Conservation (phyloP, 2,113 vertebrate species). For the Porphyrio hochstetteri region DNA sequence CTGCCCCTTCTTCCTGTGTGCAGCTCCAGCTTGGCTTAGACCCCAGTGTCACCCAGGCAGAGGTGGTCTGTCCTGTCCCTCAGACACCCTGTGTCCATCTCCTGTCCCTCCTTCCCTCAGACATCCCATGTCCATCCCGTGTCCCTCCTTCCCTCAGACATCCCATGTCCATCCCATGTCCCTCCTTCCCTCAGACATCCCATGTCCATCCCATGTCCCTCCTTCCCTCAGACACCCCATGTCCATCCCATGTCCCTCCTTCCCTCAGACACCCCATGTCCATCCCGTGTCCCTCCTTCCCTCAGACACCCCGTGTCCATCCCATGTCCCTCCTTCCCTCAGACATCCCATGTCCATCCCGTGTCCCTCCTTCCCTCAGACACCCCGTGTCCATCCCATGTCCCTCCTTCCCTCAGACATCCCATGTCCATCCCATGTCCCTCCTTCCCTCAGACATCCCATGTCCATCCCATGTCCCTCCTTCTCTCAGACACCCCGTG, state of each 20-base stretch:
- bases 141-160: too few relatives aligned
- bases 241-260: not conserved
- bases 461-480: not conserved
- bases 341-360: too few relatives aligned
- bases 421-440: too few relatives aligned
- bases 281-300: not conserved
- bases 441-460: too few relatives aligned
- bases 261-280: not conserved
- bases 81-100: not conserved
- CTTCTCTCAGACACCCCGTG: fast-evolving
- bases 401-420: not conserved
- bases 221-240: too few relatives aligned
- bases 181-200: not conserved
- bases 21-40: not conserved
- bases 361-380: not conserved
- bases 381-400: not conserved
- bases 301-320: not conserved
- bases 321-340: too few relatives aligned
- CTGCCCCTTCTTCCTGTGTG: not conserved
- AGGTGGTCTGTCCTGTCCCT: not conserved
- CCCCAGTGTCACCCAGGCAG: fast-evolving
- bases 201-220: too few relatives aligned
- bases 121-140: too few relatives aligned
- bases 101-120: not conserved
- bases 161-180: too few relatives aligned